Evolutionary conservation across 2,113 vertebrate species (phyloP).

Genomic region (Tachycineta bicolor): DNA sequence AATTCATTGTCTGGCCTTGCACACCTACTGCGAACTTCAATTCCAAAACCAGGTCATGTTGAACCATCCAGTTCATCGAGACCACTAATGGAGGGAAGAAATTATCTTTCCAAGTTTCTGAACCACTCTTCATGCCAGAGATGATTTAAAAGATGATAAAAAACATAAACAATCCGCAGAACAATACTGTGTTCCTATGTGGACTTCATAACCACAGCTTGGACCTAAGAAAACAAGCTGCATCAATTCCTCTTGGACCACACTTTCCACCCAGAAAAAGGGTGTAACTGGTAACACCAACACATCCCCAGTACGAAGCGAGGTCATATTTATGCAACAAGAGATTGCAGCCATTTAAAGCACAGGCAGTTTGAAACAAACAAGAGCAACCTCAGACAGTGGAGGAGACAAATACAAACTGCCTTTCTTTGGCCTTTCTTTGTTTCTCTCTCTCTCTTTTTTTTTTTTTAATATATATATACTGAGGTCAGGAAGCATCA

Average conservation of each 20-base stretch:
- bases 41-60: constrained; percentile 10
- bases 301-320: background rate
- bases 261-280: background rate
- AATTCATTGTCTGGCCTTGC: constrained; percentile 18
- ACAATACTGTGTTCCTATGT: background rate
- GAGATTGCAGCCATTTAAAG: background rate
- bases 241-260: background rate
- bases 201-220: background rate
- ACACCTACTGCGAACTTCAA: background rate
- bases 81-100: background rate
- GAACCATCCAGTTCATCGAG: background rate
- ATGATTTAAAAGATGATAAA: background rate
- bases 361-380: background rate
- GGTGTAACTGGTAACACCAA: background rate
- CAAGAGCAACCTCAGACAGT: background rate
- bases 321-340: background rate
- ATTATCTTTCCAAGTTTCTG: background rate
- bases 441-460: no score
- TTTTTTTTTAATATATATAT: background rate
- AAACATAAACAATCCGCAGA: background rate
- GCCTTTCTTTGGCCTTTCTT: no score
- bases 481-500: background rate
- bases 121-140: background rate
- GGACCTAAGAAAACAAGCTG: background rate
- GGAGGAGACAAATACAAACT: background rate